Conservation (phyloP, 2,888 invertebrate genomes). For the Macaria notata region DNA sequence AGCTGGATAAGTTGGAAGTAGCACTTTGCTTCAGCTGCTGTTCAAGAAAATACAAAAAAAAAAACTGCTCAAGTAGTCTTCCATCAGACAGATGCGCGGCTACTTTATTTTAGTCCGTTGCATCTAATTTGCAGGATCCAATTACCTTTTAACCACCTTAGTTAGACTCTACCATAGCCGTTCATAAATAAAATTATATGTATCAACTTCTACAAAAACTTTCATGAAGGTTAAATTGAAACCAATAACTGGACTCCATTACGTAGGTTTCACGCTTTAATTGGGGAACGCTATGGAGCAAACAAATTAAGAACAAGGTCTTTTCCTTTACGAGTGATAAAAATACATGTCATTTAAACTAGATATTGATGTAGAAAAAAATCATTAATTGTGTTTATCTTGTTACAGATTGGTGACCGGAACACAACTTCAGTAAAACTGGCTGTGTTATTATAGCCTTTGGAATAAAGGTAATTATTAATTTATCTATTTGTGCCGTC, state of each 20-base stretch:
- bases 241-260: constrained; percentile 15
- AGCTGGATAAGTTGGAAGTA: constrained; percentile 26
- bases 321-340: constrained; percentile 23
- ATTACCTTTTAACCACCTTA: no score
- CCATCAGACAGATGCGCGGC: constrained; percentile 26
- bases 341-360: constrained; percentile 9
- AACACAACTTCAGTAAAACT: constrained; percentile 36
- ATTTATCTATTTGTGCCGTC: constrained; percentile 18
- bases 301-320: constrained; percentile 35
- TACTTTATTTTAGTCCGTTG: constrained; percentile 19
- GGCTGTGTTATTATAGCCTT: constrained; percentile 44
- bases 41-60: constrained; percentile 5
- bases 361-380: neutral
- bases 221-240: constrained; percentile 12
- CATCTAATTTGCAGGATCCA: constrained; percentile 11
- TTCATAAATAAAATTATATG: no score
- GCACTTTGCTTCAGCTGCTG: constrained; percentile 24
- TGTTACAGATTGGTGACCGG: constrained; percentile 45
- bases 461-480: constrained; percentile 25
- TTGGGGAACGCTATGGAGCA: constrained; percentile 30
- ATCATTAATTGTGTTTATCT: constrained; percentile 7
- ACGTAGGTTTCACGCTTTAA: constrained; percentile 26
- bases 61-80: constrained; percentile 18
- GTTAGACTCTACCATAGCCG: no score
- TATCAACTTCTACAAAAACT: no score